Evolutionary conservation across 2,797 vertebrate genomes (phyloP), one percentile per base, ranked within the genome.

Genomic region (Harpagifer antarcticus): DNA sequence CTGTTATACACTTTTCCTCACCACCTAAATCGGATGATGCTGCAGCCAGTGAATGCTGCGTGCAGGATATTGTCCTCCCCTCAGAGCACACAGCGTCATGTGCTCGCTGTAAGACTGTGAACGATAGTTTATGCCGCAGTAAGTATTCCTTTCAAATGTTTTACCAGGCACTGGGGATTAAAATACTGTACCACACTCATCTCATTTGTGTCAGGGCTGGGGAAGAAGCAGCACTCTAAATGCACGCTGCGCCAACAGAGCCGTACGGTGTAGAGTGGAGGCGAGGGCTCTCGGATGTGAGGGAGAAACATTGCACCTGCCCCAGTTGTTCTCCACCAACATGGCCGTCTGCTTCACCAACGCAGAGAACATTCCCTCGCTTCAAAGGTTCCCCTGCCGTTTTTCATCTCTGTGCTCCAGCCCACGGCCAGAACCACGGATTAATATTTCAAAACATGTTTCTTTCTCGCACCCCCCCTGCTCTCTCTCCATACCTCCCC

Each of bases 391-490:
- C 89, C 83, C 86, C 83, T 47, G 66, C 52, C 71, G 87, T 89
- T 91, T 89, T 90, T 87, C 91, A 92, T 93, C 86, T 93, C 78
- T 65, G 83, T 87, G 89, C 94, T 90, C 87, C 91, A 92, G 94
- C 94, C 93, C 92, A 93, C 87, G 92, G 94, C 94, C 94, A 94
- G 90, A 94, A 92, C 93, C 88, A 81, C 63, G 84, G 93, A 93
- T 94, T 93, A 93, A 93, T 95, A 93, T 95, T 96, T 91, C 94
- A 94, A 90, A 94, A 86, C 78, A 86, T 57, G 83, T 88, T 94
- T 92, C 91, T 91, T 78, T 84, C 87, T 88, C 79, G 72, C 82
- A 68, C 45, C 58, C 89, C 80, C 49, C 43, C 23, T 45, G 14
- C 50, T 27, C 49, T 49, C 85, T 43, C 70, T 69, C 67, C 52